phyloP scores from a whole-genome alignment of 2,888 invertebrate genomes.

The Dicranocentrus wangi region DNA sequence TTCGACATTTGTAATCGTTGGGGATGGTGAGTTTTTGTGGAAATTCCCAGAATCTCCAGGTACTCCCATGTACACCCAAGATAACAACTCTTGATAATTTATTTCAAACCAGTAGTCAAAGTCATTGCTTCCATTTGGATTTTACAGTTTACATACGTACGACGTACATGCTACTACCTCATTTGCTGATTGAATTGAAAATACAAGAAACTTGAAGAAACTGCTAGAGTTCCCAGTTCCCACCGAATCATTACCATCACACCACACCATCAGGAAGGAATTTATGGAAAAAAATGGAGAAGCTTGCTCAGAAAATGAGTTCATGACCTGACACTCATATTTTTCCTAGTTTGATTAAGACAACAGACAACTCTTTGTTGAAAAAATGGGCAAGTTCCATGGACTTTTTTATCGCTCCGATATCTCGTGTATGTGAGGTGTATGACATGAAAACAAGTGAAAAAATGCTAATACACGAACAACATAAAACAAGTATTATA shows the following conservation, averaged over 20 bases:
- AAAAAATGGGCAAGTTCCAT: background rate
- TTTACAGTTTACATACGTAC: no score
- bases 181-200: conserved; percentile 47
- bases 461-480: background rate
- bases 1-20: no score
- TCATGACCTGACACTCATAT: conserved; percentile 59
- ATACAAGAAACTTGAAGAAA: conserved; percentile 33
- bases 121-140: no score
- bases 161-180: conserved; percentile 27
- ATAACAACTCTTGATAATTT: background rate
- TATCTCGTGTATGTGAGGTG: no score
- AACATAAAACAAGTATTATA: background rate
- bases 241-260: conserved; percentile 11
- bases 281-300: conserved; percentile 25
- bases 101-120: no score
- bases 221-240: conserved; percentile 32
- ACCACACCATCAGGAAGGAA: no score
- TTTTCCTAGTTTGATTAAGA: conserved; percentile 43
- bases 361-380: background rate
- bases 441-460: no score
- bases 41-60: no score
- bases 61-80: no score
- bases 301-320: conserved; percentile 44
- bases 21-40: no score
- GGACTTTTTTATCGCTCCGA: no score